Conservation (phyloP, 2,888 invertebrate species). For the Oxytorus armatus region DNA sequence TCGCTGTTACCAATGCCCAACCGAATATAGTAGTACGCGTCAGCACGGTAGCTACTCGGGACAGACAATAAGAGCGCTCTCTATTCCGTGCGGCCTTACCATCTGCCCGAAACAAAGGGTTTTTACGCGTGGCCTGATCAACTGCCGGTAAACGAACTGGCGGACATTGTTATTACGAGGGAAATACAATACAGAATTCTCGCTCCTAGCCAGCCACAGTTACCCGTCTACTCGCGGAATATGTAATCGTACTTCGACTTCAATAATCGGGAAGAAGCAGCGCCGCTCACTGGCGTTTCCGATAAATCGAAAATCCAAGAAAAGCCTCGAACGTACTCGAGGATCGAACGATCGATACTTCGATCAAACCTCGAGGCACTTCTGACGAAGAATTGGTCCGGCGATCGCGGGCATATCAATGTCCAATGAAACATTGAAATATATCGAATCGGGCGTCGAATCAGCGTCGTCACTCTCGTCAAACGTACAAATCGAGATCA, state of each 20-base stretch:
- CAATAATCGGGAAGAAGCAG: neutral
- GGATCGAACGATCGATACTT: neutral
- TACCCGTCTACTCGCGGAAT: conserved; percentile 22
- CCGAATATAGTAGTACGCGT: too few relatives aligned
- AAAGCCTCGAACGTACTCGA: neutral
- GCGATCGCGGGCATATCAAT: neutral
- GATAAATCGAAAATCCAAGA: neutral
- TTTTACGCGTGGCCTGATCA: conserved; percentile 47
- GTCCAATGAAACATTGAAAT: neutral
- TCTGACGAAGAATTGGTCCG: conserved; percentile 19
- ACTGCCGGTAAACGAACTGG: conserved; percentile 50
- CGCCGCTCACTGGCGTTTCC: neutral
- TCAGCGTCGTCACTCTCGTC: neutral
- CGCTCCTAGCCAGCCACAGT: neutral
- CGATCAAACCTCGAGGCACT: conserved; percentile 22
- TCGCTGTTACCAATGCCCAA: too few relatives aligned
- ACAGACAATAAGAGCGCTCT: conserved; percentile 11
- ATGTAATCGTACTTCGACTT: conserved; percentile 11
- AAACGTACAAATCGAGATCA: neutral
- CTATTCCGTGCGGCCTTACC: conserved; percentile 47
- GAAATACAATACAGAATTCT: conserved; percentile 1
- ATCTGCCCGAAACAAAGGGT: conserved; percentile 36
- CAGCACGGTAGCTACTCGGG: too few relatives aligned
- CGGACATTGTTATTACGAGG: conserved; percentile 9
- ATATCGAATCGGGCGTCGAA: neutral